phyloP scores from a whole-genome alignment of 2,888 invertebrate species.

The Eupithecia pulchellata region DNA sequence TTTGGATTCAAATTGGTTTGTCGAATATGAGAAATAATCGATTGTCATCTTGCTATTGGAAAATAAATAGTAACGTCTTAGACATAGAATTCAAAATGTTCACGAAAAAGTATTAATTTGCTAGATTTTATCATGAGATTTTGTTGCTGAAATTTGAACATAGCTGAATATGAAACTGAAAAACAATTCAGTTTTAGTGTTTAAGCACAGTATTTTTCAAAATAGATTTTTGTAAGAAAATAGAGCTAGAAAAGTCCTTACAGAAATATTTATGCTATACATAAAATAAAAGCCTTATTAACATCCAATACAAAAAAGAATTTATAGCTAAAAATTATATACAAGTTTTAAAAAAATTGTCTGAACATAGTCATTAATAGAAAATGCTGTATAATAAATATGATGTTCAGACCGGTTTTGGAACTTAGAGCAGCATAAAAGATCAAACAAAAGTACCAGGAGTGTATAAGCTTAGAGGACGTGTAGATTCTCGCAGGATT shows the following conservation, averaged over 20 bases:
- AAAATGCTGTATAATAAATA: too few relatives aligned
- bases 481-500: slow-evolving; percentile 94
- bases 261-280: neutral
- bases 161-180: neutral
- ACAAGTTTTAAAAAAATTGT: neutral
- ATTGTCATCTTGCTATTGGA: neutral
- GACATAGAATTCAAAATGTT: neutral
- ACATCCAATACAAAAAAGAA: neutral
- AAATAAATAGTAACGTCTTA: neutral
- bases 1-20: slow-evolving; percentile 5
- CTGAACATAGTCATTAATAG: neutral
- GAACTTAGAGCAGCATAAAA: neutral
- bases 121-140: neutral
- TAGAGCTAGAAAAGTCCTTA: neutral
- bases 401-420: neutral
- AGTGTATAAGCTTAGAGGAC: slow-evolving; percentile 85
- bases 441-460: slow-evolving; percentile 48
- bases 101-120: neutral
- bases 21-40: neutral
- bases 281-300: neutral
- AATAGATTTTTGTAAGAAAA: neutral
- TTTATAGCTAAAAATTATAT: neutral
- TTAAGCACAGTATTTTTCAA: neutral
- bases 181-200: neutral
- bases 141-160: neutral